Conservation (phyloP, 1,140 invertebrate genomes). For the Drosophila nasuta region DNA sequence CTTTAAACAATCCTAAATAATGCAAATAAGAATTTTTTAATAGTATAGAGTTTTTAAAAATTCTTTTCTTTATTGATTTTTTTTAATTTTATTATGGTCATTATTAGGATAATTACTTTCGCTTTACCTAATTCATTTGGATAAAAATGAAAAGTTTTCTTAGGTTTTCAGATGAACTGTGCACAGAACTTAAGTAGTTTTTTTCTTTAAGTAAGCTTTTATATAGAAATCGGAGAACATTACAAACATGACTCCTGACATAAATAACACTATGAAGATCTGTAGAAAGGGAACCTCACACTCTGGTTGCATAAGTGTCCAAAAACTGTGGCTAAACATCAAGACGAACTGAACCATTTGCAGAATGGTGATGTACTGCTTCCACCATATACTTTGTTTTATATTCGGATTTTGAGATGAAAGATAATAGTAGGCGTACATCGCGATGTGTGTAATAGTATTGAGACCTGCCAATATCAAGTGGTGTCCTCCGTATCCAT, state of each 20-base stretch:
- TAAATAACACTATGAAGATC: neutral
- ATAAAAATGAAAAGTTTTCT: too few relatives aligned
- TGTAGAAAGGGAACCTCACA: neutral
- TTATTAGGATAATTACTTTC: too few relatives aligned
- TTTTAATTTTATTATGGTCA: too few relatives aligned
- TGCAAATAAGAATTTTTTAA: too few relatives aligned
- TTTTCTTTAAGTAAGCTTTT: slow-evolving; percentile 6
- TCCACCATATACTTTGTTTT: slow-evolving; percentile 91
- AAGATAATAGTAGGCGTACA: slow-evolving; percentile 92
- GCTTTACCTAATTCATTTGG: too few relatives aligned
- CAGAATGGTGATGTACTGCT: slow-evolving; percentile 91
- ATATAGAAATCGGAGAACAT: slow-evolving; percentile 35
- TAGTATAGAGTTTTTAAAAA: too few relatives aligned
- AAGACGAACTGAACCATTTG: slow-evolving; percentile 92
- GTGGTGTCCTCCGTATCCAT: slow-evolving; percentile 87
- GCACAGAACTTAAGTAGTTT: neutral
- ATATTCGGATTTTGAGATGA: slow-evolving; percentile 87
- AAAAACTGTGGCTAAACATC: slow-evolving; percentile 87
- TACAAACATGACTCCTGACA: neutral
- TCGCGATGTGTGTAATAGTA: slow-evolving; percentile 90
- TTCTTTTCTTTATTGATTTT: too few relatives aligned
- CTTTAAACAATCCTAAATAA: too few relatives aligned
- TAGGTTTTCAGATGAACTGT: too few relatives aligned
- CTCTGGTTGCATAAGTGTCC: slow-evolving; percentile 10
- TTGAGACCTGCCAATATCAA: slow-evolving; percentile 90